Conservation (phyloP, 2,797 vertebrate species). For the Rhadinocentrus ornatus region DNA sequence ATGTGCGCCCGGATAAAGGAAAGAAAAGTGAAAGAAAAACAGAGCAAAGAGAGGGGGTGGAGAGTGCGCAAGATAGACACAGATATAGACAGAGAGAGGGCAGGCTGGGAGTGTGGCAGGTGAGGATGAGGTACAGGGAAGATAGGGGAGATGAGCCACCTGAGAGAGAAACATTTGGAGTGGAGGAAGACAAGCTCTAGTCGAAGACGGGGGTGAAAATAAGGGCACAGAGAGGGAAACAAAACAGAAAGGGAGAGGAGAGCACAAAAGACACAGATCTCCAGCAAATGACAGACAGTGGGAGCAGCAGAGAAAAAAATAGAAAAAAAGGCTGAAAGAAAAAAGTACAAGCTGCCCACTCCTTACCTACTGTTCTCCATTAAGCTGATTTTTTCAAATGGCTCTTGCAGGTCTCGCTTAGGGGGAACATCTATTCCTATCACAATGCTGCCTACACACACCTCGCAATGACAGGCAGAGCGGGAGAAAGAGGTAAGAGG, state of each 20-base stretch:
- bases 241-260: constrained; percentile 42
- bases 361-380: constrained; percentile 85
- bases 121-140: constrained; percentile 64
- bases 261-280: constrained; percentile 62
- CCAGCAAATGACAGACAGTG: constrained; percentile 75
- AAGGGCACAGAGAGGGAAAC: constrained; percentile 47
- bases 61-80: constrained; percentile 71
- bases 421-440: constrained; percentile 87
- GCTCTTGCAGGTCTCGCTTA: constrained; percentile 85
- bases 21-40: constrained; percentile 84
- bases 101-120: constrained; percentile 66
- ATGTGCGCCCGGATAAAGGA: constrained; percentile 86
- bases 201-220: constrained; percentile 50
- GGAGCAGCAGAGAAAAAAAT: constrained; percentile 66
- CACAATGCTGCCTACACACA: constrained; percentile 86
- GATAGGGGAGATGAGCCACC: constrained; percentile 52
- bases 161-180: constrained; percentile 64
- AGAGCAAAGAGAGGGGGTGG: constrained; percentile 77
- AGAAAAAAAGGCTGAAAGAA: constrained; percentile 62
- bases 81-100: constrained; percentile 70
- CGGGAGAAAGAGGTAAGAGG: constrained; percentile 47
- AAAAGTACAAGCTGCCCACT: constrained; percentile 82
- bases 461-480: constrained; percentile 78
- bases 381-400: constrained; percentile 85
- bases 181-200: constrained; percentile 62